Evolutionary conservation across 2,888 invertebrate species (phyloP), one percentile per base, ranked within the genome.

Genomic region (Scrobipalpa costella): DNA sequence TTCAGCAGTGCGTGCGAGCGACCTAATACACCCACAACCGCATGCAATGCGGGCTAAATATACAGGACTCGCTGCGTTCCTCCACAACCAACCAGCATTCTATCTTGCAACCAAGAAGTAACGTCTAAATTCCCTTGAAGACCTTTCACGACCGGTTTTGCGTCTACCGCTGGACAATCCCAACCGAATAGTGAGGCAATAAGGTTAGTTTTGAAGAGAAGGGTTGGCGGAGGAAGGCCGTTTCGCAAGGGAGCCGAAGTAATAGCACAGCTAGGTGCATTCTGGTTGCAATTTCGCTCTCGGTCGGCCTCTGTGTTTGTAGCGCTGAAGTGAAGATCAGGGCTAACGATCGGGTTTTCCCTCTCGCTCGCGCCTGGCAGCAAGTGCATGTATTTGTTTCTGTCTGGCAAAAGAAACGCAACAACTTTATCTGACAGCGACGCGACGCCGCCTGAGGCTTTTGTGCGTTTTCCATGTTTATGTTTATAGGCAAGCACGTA

Each of bases 221-320:
- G 62, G 63, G 63, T 63, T 65, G 47, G 66, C 72, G 80, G 79
- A 83, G 78, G 80, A 79, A 83, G 79, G 89, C 83, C 83, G 81
- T 88, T 90, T 86, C 75, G 79, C 77, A 81, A 81, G 77, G 77
- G 73, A 71, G 79, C 70, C 78, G 73, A 77, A 82, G 84, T 88
- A 90, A 90, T 90, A 91, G 89, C 89, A 87, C 85, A 88, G 88
- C 88, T 90, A 90, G 90, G 89, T 90, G 90, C 90, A 90, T 90
- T 90, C 88, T 90, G 85, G 86, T 81, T 90, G 91, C 91, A 90
- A 90, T 90, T 90, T 91, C 91, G 89, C 91, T 91, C 91, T 91
- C 91, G 89, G 90, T 90, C 90, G 90, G 90, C 86, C 86, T 91
- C 81, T 91, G 86, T 91, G 91, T 91, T 90, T 91, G 91, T 91